Base-by-base conservation (phyloP, 2,888 invertebrate genomes). In the Tineola bisselliella region DNA sequence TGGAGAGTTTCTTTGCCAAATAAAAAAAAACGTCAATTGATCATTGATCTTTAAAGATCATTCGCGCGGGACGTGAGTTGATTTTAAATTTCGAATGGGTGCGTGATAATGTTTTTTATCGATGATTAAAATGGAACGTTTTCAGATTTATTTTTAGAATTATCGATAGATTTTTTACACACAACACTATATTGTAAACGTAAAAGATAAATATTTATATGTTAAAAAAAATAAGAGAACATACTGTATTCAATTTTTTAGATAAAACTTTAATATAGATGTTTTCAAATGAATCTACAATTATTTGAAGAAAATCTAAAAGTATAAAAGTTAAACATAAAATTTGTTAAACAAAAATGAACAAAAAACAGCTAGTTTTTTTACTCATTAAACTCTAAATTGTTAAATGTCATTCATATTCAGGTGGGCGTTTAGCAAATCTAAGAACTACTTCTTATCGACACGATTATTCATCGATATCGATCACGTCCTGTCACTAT, bases 101-200 rank as follows among this genome's bases (percentile, higher is more conserved):
- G 48, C 48, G 48, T 48, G 48, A 48, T 48, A 17, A n/a, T 48
- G 48, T 48, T 48, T 48, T 48, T 48, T 48, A 48, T 48, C n/a
- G 48, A 10, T 48, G 48, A 48, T 48, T 48, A 48, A 48, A 48
- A 48, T 48, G 10, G 10, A 48, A 48, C 17, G 17, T 48, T 48
- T 48, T 48, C 15, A 15, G 13, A 48, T 15, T 48, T 48, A 10
- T 48, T 48, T 48, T 48, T 48, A 38, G 38, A 38, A 38, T 38
- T 10, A 10, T 12, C 38, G 38, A 38, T 38, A 38, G 38, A 6
- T 38, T 38, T 38, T 38, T 38, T 6, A 25, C 25, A 25, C 38
- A 38, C 38, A 12, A 6, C 38, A 38, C 38, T 38, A 38, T 38
- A 25, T 25, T 25, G 6, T 25, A 25, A 25, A 4, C 2, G 25